Evolutionary conservation across 2,113 vertebrate genomes (phyloP).

Genomic region (Oxyruncus cristatus): DNA sequence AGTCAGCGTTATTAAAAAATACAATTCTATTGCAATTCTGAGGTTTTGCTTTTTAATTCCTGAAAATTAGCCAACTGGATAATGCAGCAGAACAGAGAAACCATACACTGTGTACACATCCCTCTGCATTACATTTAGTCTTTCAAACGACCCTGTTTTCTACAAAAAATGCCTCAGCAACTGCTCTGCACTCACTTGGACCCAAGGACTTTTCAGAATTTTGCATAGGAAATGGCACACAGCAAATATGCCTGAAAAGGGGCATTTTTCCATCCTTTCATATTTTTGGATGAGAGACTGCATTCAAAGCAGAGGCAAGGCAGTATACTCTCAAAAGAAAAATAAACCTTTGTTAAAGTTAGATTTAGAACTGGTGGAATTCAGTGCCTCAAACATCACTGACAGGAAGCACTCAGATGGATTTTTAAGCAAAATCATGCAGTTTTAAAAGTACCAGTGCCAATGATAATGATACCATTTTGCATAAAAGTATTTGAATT

Average conservation of each 20-base stretch:
- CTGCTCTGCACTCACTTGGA: not conserved
- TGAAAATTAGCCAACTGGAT: not conserved
- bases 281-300: conserved; percentile 13
- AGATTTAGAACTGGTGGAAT: conserved; percentile 1
- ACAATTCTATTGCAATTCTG: not conserved
- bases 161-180: conserved; percentile 3
- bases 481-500: not conserved
- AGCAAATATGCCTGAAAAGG: conserved; percentile 6
- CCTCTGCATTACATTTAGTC: not conserved
- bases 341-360: conserved; percentile 45
- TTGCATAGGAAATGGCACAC: not conserved
- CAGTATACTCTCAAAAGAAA: not conserved
- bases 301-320: not conserved
- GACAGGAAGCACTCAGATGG: not conserved
- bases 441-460: not conserved
- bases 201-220: not conserved
- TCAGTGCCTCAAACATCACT: not conserved
- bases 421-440: not conserved
- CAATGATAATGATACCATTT: too few relatives aligned
- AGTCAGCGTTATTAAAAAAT: not conserved
- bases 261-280: conserved; percentile 4
- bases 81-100: not conserved
- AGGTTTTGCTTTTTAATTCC: not conserved
- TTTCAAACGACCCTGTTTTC: not conserved
- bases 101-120: not conserved